Percentiles rank a stretch among this genome's conserved stretches.
phyloP scores from a whole-genome alignment of 2,113 vertebrate species.

The Fregata magnificens region DNA sequence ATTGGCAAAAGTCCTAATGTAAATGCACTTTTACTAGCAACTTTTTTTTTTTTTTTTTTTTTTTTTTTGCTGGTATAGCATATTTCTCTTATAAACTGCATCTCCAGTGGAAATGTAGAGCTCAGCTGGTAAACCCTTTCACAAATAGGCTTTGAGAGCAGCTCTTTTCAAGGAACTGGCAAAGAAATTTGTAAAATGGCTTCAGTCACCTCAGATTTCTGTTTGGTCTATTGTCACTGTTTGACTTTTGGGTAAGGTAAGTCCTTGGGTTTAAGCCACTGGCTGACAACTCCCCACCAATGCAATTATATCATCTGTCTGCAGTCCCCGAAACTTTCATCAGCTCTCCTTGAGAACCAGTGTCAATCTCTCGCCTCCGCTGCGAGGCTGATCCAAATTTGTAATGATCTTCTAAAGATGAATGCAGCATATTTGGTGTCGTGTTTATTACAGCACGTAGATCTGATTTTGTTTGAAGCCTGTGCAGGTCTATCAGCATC shows the following conservation, averaged over 20 bases:
- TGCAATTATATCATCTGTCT: too few relatives aligned
- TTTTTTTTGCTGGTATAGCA: neutral
- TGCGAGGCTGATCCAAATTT: neutral
- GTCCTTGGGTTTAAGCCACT: neutral
- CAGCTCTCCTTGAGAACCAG: too few relatives aligned
- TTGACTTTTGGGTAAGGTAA: neutral
- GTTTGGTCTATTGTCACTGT: too few relatives aligned
- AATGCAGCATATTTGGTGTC: fast-evolving
- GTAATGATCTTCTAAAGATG: neutral
- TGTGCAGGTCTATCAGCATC: neutral
- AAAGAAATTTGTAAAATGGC: neutral
- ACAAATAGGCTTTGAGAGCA: neutral
- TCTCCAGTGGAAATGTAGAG: neutral
- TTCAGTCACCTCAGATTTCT: neutral
- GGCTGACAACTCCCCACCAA: too few relatives aligned
- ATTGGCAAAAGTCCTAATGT: neutral
- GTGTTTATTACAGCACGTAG: neutral
- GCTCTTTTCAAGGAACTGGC: neutral
- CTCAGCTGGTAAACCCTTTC: neutral
- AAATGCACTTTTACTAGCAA: neutral
- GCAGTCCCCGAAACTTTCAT: fast-evolving
- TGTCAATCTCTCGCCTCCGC: neutral
- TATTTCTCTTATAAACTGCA: neutral
- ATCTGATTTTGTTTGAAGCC: neutral
- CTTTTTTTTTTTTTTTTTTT: neutral